phyloP scores from a whole-genome alignment of 2,797 vertebrate species.

The Cacajao melanocephalus region DNA sequence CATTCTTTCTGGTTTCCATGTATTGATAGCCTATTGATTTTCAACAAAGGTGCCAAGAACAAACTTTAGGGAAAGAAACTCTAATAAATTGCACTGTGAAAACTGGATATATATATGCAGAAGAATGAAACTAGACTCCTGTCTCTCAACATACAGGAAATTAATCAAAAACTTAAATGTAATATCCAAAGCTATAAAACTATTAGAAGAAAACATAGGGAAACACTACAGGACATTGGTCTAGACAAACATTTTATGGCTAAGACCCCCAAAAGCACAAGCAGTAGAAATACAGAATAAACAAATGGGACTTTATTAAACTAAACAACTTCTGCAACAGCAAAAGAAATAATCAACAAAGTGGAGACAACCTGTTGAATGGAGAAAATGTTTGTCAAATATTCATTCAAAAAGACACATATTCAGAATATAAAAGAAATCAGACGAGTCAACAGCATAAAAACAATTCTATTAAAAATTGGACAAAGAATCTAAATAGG shows the following conservation, averaged over 20 bases:
- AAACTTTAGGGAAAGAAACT: neutral
- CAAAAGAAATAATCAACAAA: neutral
- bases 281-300: neutral
- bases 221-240: neutral
- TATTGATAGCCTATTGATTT: neutral
- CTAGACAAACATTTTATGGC: neutral
- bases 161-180: neutral
- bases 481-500: neutral
- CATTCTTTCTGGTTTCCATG: too few species aligned
- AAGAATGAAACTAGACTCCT: neutral
- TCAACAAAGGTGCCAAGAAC: neutral
- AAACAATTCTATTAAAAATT: neutral
- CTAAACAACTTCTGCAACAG: neutral
- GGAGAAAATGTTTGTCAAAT: neutral
- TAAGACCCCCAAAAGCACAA: neutral
- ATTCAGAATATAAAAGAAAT: neutral
- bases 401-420: neutral
- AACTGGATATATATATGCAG: neutral
- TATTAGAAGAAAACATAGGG: neutral
- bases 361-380: neutral
- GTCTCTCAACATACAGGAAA: neutral
- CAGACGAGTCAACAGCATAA: neutral
- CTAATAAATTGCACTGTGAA: neutral
- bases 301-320: neutral
- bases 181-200: neutral